Base-by-base conservation (phyloP, 2,797 vertebrate species). In the Centroberyx gerrardi region DNA sequence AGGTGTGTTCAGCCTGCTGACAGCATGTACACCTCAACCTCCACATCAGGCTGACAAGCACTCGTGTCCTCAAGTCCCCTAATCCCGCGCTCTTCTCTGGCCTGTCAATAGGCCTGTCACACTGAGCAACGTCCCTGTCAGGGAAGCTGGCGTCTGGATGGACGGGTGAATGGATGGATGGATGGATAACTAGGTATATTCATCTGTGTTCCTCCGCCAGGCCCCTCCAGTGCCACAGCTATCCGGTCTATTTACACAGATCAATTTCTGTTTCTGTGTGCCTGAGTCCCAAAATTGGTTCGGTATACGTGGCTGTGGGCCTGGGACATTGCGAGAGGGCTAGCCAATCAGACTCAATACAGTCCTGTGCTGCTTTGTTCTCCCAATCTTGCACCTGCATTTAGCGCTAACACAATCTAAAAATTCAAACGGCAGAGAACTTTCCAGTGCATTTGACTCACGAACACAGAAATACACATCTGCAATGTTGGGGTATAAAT, bases 101-200 rank as follows among this genome's bases (percentile, higher is more conserved):
- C 78, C 73, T 81, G 88, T 90, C 90, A 88, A 84, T 90, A 86
- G 74, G 78, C 46, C 74, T 80, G 89, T 90, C 87, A 87, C 75
- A 77, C 68, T 46, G 85, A 87, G 73, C 72, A 70, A 76, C 74
- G 46, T 70, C 74, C 72, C 82, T 71, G 85, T 85, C 82, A 78
- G 75, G 48, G 61, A 84, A 70, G 61, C 48, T 65, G 9, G 68
- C 65, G 82, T 67, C 49, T 70, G 77, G 36, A 49, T 68, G 71
- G 33, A 72, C 27, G 72, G 74, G n/a, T 79, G 84, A 63, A 74
- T 36, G 72, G 82, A 74, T 27, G 72, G 68, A 77, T 67, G 60
- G 74, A 73, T 36, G 27, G 33, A 70, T 80, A 76, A 76, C 56
- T 84, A 75, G 87, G 82, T 82, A 72, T 72, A 86, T 82, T 73